Evolutionary conservation across 2,113 vertebrate genomes (phyloP), one percentile per base, ranked within the genome.

Genomic region (Engraulis encrasicolus): DNA sequence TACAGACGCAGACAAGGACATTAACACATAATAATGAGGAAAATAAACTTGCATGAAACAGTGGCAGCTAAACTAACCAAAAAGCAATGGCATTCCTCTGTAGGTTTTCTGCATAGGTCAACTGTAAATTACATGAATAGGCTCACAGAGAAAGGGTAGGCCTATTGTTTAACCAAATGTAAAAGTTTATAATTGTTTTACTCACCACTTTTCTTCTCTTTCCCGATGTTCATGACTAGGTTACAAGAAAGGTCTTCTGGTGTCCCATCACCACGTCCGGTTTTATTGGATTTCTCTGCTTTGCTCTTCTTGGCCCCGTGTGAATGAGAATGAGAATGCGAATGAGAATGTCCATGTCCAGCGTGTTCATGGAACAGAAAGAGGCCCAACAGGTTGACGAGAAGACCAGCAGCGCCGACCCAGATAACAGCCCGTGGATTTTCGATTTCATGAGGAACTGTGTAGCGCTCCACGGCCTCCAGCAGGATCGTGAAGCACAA

Each of bases 401-500:
- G 84, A 71, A 96, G 94, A 66, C 96, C 96, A 0, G 93, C 95
- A 50, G 94, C 91, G 0, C 95, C 95, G 78, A 96, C 95, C 86
- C 93, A 95, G 81, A 96, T 90, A 52, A 95, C 94, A 80, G 95
- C 92, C 58, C 94, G 89, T 18, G 96, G 96, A 89, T 95, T 94
- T 91, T 96, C 93, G 89, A 96, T 96, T 94, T 95, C 95, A 1
- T 95, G 94, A 18, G 96, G 95, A 88, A 96, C 94, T 1, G 95
- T 94, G 93, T 95, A 96, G 87, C 95, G 96, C 92, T 96, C 95
- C 79, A 96, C 90, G 90, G 96, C 96, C 91, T 96, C 96, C 87
- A 96, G 92, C 50, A 96, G 87, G 94, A 97, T 96, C 90, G 95
- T 95, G 94, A 97, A 96, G 91, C 96, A 96, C 54, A 97, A 95